A percentile compares a stretch with the other conserved stretches of the same genome.
These are phyloP conservation scores for Synanthedon formicaeformis DNA, from an alignment of 2,888 invertebrate genomes.

Conservation along the genomic window DNA sequence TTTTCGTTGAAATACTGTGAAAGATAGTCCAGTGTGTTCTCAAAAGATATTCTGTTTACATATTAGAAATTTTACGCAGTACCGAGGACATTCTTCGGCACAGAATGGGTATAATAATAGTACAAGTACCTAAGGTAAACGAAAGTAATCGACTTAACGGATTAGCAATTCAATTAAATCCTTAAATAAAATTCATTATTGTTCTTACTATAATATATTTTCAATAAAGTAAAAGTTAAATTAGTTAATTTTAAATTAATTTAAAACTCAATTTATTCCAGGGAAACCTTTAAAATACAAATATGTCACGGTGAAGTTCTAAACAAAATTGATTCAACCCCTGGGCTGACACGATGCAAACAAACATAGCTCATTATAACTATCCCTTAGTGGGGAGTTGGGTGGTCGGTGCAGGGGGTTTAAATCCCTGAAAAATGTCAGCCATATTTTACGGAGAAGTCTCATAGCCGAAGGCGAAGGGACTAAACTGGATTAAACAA, in stretches of 20 bases:
- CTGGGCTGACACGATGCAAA: constrained; percentile 6
- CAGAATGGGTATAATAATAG: no score
- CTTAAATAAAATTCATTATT: no score
- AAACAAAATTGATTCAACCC: constrained; percentile 15
- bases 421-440: constrained; percentile 48
- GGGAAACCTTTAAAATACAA: background rate
- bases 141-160: no score
- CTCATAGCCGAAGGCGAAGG: constrained; percentile 10
- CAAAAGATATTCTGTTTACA: no score
- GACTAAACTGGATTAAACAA: constrained; percentile 31
- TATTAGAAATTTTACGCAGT: no score
- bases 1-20: no score
- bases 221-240: no score
- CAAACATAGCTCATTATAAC: constrained; percentile 26
- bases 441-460: constrained; percentile 40
- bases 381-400: constrained; percentile 20
- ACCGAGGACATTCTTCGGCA: no score
- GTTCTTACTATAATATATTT: no score
- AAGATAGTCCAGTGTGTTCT: no score
- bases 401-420: constrained; percentile 7
- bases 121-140: no score
- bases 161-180: no score
- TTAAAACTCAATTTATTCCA: background rate
- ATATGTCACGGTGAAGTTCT: constrained; percentile 11
- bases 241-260: background rate